phyloP scores from a whole-genome alignment of 2,888 invertebrate genomes.

The Lumbricus terrestris region DNA sequence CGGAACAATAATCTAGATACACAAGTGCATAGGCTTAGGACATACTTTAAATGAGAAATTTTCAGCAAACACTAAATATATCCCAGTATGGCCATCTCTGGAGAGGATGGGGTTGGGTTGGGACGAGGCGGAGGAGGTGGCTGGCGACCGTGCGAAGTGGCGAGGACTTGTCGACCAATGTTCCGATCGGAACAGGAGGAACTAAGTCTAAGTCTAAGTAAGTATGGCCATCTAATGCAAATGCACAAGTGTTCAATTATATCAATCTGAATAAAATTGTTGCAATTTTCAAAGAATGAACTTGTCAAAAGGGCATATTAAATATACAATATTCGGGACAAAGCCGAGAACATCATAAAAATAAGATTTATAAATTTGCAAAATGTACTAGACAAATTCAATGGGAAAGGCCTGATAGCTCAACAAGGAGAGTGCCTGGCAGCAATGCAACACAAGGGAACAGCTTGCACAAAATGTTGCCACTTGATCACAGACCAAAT shows the following conservation, averaged over 20 bases:
- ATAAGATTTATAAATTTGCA: not conserved
- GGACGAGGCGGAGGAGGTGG: too few species aligned
- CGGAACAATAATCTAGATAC: not conserved
- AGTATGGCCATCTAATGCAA: too few species aligned
- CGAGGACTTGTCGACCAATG: too few species aligned
- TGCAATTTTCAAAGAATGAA: not conserved
- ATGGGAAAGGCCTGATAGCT: not conserved
- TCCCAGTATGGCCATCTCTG: not conserved
- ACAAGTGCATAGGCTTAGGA: not conserved
- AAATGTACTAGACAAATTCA: not conserved
- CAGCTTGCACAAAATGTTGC: too few species aligned
- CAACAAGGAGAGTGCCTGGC: too few species aligned
- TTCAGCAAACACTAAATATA: not conserved
- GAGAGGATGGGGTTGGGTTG: too few species aligned
- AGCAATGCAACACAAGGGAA: too few species aligned
- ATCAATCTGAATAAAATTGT: not conserved
- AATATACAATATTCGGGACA: not conserved
- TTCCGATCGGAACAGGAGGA: too few species aligned
- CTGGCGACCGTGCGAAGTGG: too few species aligned
- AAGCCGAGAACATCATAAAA: not conserved
- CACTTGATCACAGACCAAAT: too few species aligned
- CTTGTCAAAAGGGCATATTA: not conserved
- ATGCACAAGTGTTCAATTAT: too few species aligned
- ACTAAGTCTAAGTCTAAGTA: too few species aligned
- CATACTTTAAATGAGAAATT: not conserved